Evolutionary conservation across 2,113 vertebrate species (phyloP).

Genomic region (Poeciliopsis occidentalis): DNA sequence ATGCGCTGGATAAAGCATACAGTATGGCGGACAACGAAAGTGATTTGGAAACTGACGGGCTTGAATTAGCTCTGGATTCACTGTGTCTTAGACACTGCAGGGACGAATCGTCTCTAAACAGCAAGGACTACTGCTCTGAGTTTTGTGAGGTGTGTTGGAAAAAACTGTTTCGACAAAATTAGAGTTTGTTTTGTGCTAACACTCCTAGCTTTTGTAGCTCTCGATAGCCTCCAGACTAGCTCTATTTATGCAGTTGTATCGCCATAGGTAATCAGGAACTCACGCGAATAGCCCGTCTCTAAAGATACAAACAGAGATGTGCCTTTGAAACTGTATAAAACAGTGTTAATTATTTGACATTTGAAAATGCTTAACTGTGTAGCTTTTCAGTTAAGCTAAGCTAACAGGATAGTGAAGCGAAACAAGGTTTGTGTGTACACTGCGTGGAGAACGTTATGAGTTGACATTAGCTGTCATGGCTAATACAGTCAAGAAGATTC

Average conservation of each 20-base stretch:
- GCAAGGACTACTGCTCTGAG: conserved; percentile 88
- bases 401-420: conserved; percentile 25
- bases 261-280: neutral
- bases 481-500: neutral
- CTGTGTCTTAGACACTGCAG: conserved; percentile 73
- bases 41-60: conserved; percentile 92
- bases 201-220: conserved; percentile 44
- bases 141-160: conserved; percentile 88
- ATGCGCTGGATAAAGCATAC: conserved; percentile 84
- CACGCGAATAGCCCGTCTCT: neutral
- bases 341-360: neutral
- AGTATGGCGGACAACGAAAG: conserved; percentile 98
- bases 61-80: conserved; percentile 87
- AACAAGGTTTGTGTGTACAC: neutral
- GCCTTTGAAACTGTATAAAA: fast-evolving
- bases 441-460: neutral
- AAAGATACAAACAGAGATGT: too few species aligned
- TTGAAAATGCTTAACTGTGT: neutral
- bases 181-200: conserved; percentile 49
- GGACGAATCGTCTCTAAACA: conserved; percentile 72
- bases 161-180: neutral
- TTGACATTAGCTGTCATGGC: neutral
- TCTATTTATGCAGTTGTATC: conserved; percentile 20
- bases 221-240: conserved; percentile 45
- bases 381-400: conserved; percentile 38